A percentile compares a stretch with the other conserved stretches of the same genome.
Conservation (phyloP, 53 echinoderm and acorn worm genomes). For the Henricia sp. region DNA sequence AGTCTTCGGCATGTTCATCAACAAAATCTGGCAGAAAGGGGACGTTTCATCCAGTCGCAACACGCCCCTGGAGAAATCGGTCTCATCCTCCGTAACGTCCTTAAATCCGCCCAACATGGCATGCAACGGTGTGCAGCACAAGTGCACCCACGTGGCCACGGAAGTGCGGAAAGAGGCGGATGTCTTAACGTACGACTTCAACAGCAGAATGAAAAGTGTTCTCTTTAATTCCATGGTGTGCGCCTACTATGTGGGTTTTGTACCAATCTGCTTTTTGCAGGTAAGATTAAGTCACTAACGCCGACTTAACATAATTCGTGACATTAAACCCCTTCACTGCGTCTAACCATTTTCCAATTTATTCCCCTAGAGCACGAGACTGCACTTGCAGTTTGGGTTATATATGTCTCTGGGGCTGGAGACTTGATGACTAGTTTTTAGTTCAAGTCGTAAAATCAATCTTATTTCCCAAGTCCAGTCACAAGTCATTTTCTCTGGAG, state of each 20-base stretch:
- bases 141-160: slow-evolving; percentile 84
- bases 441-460: too few species aligned
- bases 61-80: slow-evolving; percentile 20
- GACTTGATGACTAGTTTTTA: too few species aligned
- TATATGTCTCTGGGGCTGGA: too few species aligned
- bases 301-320: too few species aligned
- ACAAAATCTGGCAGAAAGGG: slow-evolving; percentile 47
- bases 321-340: too few species aligned
- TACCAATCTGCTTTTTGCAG: slow-evolving; percentile 97
- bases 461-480: too few species aligned
- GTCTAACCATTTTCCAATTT: too few species aligned
- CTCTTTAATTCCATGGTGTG: slow-evolving; percentile 99
- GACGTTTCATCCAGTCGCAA: slow-evolving; percentile 1
- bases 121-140: slow-evolving; percentile 52
- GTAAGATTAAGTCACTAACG: slow-evolving; percentile 38
- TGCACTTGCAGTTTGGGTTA: too few species aligned
- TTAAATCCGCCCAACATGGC: not conserved
- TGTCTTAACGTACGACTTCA: slow-evolving; percentile 89
- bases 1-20: slow-evolving; percentile 49
- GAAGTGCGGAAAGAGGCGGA: slow-evolving; percentile 90
- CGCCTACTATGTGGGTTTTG: slow-evolving; percentile 99
- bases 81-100: not conserved
- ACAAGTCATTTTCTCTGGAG: too few species aligned
- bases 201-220: slow-evolving; percentile 90
- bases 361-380: too few species aligned